phyloP scores from a whole-genome alignment of 2,888 invertebrate genomes.

The Drosophila formosana region DNA sequence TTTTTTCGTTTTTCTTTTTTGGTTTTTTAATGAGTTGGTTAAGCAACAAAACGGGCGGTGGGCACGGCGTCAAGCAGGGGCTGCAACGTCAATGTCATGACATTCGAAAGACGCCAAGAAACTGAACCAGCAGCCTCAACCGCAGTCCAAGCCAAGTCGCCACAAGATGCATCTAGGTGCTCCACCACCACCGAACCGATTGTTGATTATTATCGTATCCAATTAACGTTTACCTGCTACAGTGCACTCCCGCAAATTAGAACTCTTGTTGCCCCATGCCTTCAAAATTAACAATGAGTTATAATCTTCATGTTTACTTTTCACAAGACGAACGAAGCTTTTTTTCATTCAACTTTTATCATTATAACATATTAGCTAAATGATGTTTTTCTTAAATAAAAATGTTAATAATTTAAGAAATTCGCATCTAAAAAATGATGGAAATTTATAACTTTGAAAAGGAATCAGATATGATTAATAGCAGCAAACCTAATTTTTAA shows the following conservation, averaged over 20 bases:
- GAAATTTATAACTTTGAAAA: not conserved
- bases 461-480: not conserved
- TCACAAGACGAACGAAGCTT: not conserved
- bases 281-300: not conserved
- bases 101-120: slow-evolving; percentile 44
- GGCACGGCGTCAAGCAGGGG: slow-evolving; percentile 22
- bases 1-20: slow-evolving; percentile 21
- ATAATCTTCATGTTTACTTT: not conserved
- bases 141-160: slow-evolving; percentile 48
- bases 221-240: slow-evolving; percentile 27
- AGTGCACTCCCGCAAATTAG: slow-evolving; percentile 1
- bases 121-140: slow-evolving; percentile 74
- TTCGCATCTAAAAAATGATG: too few relatives aligned
- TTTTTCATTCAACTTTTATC: not conserved
- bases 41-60: slow-evolving; percentile 12
- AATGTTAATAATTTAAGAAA: not conserved
- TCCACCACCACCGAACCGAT: slow-evolving; percentile 13
- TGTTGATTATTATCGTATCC: slow-evolving; percentile 19
- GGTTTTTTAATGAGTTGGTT: slow-evolving; percentile 37
- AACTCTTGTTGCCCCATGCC: slow-evolving; percentile 2
- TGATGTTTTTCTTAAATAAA: not conserved
- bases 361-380: not conserved
- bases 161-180: slow-evolving; percentile 42
- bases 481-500: not conserved
- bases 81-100: slow-evolving; percentile 29